These are phyloP conservation scores for Netelia virgata DNA, from an alignment of 2,888 invertebrate species.

Conservation along the genomic window DNA sequence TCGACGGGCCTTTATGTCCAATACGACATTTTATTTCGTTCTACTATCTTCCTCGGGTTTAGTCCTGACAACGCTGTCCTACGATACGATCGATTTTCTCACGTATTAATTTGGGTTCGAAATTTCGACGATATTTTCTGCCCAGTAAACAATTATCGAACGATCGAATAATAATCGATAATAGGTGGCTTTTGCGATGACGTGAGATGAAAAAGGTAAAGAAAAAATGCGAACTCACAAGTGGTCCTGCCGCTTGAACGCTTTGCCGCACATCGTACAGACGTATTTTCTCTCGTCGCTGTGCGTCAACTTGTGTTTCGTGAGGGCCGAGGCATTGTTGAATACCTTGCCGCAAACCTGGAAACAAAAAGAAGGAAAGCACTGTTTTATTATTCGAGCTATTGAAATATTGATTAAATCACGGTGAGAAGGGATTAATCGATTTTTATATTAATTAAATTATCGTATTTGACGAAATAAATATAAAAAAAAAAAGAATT, in stretches of 20 bases:
- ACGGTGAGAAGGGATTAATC: too few species aligned
- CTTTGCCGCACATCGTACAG: constrained; percentile 97
- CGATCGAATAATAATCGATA: not conserved
- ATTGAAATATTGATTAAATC: too few species aligned
- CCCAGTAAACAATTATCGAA: too few species aligned
- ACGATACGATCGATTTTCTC: too few species aligned
- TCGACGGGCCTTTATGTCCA: constrained; percentile 13
- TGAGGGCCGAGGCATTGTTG: constrained; percentile 98
- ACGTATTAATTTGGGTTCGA: too few species aligned
- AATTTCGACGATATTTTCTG: too few species aligned
- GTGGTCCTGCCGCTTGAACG: constrained; percentile 99
- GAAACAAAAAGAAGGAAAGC: constrained; percentile 72
- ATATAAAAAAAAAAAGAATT: too few species aligned
- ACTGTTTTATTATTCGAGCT: too few species aligned
- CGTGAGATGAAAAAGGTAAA: not conserved
- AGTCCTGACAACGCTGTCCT: too few species aligned
- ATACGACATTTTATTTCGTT: constrained; percentile 21
- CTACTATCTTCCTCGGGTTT: not conserved
- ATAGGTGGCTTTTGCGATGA: constrained; percentile 52
- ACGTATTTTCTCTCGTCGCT: constrained; percentile 99
- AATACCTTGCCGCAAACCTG: constrained; percentile 98
- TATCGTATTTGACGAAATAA: too few species aligned
- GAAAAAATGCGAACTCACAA: constrained; percentile 90
- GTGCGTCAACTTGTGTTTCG: constrained; percentile 98
- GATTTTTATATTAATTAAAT: too few species aligned